These are phyloP conservation scores for Trachelus troglodyta DNA, from an alignment of 2,888 invertebrate genomes.

Conservation along the genomic window DNA sequence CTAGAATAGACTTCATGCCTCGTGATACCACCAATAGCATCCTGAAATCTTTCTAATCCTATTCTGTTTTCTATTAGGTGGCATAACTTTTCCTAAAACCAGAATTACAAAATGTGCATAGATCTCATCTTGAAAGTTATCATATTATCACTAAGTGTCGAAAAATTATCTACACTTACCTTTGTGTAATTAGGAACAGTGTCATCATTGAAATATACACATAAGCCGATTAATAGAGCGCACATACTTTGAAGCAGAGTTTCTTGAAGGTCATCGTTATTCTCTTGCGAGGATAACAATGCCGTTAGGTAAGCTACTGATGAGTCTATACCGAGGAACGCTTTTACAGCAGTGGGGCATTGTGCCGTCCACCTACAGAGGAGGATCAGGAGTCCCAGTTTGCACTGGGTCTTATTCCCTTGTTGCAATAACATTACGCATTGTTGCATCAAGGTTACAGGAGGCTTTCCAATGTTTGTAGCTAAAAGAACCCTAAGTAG, in stretches of 20 bases:
- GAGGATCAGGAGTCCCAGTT: constrained; percentile 92
- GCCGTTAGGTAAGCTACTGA: constrained; percentile 88
- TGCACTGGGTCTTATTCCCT: constrained; percentile 82
- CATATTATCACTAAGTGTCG: neutral
- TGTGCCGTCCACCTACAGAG: constrained; percentile 88
- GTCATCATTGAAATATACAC: constrained; percentile 90
- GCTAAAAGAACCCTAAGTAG: constrained; percentile 91
- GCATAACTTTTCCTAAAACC: constrained; percentile 75
- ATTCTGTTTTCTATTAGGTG: constrained; percentile 90
- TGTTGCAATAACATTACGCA: constrained; percentile 87
- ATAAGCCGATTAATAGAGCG: constrained; percentile 93
- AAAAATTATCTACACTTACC: constrained; percentile 47
- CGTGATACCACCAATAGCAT: constrained; percentile 86
- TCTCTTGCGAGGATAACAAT: constrained; percentile 72
- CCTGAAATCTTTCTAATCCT: constrained; percentile 87
- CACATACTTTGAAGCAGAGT: constrained; percentile 88
- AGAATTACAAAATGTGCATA: neutral
- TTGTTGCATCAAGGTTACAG: constrained; percentile 91
- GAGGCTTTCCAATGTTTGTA: constrained; percentile 83
- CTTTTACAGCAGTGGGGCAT: constrained; percentile 85
- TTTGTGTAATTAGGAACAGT: constrained; percentile 80
- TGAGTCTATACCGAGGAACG: constrained; percentile 82
- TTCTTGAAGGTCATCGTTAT: constrained; percentile 93
- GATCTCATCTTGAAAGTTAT: neutral
- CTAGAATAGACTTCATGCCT: constrained; percentile 91